Percentiles rank a stretch among this genome's conserved stretches.
phyloP scores from a whole-genome alignment of 2,113 vertebrate genomes.

The cattle (Bos taurus) region DNA sequence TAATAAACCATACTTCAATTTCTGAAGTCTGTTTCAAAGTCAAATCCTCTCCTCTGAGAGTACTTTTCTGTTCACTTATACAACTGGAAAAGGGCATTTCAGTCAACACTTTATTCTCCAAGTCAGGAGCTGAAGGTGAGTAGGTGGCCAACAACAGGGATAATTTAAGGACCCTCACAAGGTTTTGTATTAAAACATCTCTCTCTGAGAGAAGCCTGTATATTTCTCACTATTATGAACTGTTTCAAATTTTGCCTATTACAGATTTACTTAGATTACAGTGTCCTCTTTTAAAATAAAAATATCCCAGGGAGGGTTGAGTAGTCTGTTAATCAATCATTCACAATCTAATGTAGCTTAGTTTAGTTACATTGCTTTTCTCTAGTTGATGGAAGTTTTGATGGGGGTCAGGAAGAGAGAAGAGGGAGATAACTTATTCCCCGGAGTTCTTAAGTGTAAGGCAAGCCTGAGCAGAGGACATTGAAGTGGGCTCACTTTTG shows the following conservation, averaged over 20 bases:
- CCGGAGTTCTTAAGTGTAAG: background rate
- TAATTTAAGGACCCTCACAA: constrained; percentile 53
- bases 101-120: constrained; percentile 34
- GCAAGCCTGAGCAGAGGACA: background rate
- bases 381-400: constrained; percentile 51
- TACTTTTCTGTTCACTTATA: constrained; percentile 45
- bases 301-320: constrained; percentile 39
- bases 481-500: background rate
- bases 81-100: constrained; percentile 57
- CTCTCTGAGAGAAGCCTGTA: background rate
- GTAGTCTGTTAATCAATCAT: constrained; percentile 59
- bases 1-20: constrained; percentile 57
- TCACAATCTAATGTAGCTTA: constrained; percentile 19
- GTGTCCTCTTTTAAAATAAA: constrained; percentile 45
- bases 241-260: constrained; percentile 34
- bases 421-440: background rate
- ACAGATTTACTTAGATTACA: constrained; percentile 42
- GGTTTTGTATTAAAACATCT: constrained; percentile 20
- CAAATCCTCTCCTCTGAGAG: constrained; percentile 60
- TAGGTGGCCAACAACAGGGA: constrained; percentile 28
- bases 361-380: constrained; percentile 61
- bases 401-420: constrained; percentile 40
- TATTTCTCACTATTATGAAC: background rate
- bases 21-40: constrained; percentile 70
- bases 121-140: constrained; percentile 34